phyloP scores from a whole-genome alignment of 2,797 vertebrate species.

The Fundulus diaphanus region DNA sequence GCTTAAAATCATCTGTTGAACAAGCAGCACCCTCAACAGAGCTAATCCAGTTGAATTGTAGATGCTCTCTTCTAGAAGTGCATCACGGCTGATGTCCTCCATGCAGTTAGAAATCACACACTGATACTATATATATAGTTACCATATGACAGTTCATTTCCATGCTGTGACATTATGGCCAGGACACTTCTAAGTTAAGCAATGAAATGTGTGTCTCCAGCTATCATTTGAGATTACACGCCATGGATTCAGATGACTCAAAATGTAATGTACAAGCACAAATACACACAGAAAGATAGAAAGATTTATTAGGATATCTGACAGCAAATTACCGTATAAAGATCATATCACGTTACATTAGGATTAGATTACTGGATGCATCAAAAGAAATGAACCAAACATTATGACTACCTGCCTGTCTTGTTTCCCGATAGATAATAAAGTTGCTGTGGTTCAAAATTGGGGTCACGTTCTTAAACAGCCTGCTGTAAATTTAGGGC shows the following conservation, averaged over 20 bases:
- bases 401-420: neutral
- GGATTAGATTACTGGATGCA: neutral
- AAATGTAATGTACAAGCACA: neutral
- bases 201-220: neutral
- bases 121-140: slow-evolving; percentile 2
- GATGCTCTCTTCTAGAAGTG: neutral
- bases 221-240: neutral
- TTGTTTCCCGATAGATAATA: neutral
- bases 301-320: neutral
- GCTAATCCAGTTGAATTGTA: slow-evolving; percentile 3
- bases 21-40: neutral
- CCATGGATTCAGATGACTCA: neutral
- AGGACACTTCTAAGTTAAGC: neutral
- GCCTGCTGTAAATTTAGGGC: neutral
- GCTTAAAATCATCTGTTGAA: slow-evolving; percentile 14
- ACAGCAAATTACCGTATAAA: neutral
- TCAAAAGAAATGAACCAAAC: neutral
- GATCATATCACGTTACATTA: neutral
- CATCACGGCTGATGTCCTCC: slow-evolving; percentile 10
- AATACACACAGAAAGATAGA: neutral
- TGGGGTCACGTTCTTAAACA: neutral
- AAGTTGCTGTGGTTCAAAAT: neutral
- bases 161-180: slow-evolving; percentile 1
- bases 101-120: neutral
- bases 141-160: slow-evolving; percentile 8